Conservation (phyloP, 2,888 invertebrate genomes). For the Phania funesta region DNA sequence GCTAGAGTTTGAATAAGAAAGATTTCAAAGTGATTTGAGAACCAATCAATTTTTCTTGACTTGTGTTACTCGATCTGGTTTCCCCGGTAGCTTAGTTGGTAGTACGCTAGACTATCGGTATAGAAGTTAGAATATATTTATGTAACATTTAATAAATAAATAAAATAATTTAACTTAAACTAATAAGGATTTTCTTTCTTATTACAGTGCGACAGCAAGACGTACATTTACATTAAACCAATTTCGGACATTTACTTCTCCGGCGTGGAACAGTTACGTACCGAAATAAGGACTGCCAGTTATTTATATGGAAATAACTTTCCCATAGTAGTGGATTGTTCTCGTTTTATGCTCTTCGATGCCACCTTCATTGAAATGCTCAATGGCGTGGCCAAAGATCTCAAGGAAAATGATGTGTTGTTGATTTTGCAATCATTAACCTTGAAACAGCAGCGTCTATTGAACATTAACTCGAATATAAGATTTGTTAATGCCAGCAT, state of each 20-base stretch:
- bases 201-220: constrained; percentile 80
- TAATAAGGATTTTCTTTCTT: neutral
- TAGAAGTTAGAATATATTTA: too few relatives aligned
- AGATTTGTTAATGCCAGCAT: constrained; percentile 71
- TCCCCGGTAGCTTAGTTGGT: too few relatives aligned
- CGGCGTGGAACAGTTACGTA: constrained; percentile 84
- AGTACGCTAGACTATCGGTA: too few relatives aligned
- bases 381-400: constrained; percentile 82
- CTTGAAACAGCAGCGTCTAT: constrained; percentile 69
- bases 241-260: constrained; percentile 87
- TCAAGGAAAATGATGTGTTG: constrained; percentile 82
- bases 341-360: constrained; percentile 84
- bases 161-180: too few relatives aligned
- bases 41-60: too few relatives aligned
- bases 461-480: constrained; percentile 72
- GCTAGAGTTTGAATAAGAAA: too few relatives aligned
- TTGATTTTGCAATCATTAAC: constrained; percentile 78
- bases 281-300: constrained; percentile 82
- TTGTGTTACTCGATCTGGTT: too few relatives aligned
- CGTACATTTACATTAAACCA: constrained; percentile 84
- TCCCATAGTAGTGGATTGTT: constrained; percentile 85
- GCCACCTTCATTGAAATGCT: constrained; percentile 85
- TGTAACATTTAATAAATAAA: too few relatives aligned
- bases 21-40: too few relatives aligned
- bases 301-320: constrained; percentile 79